A percentile compares a stretch with the other conserved stretches of the same genome.
Evolutionary conservation across 2,888 invertebrate species (phyloP).

Genomic region (Plagiodera versicolora): DNA sequence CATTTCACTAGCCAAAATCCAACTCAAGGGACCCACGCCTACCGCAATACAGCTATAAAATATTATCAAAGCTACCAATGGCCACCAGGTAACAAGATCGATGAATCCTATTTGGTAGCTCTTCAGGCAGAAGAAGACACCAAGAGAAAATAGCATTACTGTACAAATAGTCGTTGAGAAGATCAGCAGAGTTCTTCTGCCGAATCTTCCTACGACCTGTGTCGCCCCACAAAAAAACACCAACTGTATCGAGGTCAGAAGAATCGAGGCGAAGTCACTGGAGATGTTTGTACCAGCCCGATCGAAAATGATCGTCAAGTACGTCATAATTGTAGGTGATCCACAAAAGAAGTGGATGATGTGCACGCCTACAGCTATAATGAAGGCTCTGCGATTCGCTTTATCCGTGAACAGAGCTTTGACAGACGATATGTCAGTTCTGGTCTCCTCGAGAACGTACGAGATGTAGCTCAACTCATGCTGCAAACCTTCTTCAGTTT

Average conservation of each 20-base stretch:
- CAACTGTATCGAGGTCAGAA: slow-evolving; percentile 79
- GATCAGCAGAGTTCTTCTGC: slow-evolving; percentile 65
- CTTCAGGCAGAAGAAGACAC: slow-evolving; percentile 32
- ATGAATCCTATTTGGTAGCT: slow-evolving; percentile 10
- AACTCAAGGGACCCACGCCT: slow-evolving; percentile 74
- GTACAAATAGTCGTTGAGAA: slow-evolving; percentile 67
- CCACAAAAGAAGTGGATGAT: neutral
- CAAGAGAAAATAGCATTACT: slow-evolving; percentile 52
- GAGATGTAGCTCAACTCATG: neutral
- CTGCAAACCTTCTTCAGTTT: neutral
- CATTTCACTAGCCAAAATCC: slow-evolving; percentile 81
- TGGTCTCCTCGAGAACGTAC: neutral
- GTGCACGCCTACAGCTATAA: too few relatives aligned
- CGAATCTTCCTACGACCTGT: slow-evolving; percentile 72
- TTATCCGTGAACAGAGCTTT: neutral
- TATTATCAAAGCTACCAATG: slow-evolving; percentile 67
- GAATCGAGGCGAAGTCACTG: slow-evolving; percentile 68
- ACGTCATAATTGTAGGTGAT: neutral
- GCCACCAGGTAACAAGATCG: slow-evolving; percentile 64
- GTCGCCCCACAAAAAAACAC: slow-evolving; percentile 70
- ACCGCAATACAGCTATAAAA: slow-evolving; percentile 71
- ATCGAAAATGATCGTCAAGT: neutral
- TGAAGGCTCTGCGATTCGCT: too few relatives aligned
- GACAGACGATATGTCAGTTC: too few relatives aligned
- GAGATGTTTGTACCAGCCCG: slow-evolving; percentile 47